A percentile compares a stretch with the other conserved stretches of the same genome.
phyloP scores from a whole-genome alignment of 2,888 invertebrate species.

The Drosophila setosimentum region DNA sequence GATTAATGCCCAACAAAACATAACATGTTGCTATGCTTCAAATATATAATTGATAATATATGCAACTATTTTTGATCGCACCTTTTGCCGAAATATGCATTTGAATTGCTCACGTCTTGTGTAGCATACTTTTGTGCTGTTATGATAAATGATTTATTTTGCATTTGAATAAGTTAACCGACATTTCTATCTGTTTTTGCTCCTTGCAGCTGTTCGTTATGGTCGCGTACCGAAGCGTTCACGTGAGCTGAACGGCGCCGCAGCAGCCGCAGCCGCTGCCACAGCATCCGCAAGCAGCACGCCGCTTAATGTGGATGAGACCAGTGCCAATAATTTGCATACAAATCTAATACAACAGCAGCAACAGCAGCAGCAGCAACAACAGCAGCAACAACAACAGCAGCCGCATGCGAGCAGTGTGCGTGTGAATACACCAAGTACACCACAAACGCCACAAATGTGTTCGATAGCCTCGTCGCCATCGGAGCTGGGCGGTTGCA shows the following conservation, averaged over 20 bases:
- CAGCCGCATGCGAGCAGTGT: slow-evolving; percentile 79
- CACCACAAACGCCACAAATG: slow-evolving; percentile 86
- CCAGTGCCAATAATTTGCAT: slow-evolving; percentile 66
- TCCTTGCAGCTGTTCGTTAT: slow-evolving; percentile 94
- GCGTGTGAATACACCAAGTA: slow-evolving; percentile 86
- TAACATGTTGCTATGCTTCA: slow-evolving; percentile 29
- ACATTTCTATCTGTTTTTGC: slow-evolving; percentile 1
- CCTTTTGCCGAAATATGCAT: rapidly evolving
- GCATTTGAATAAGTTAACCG: slow-evolving; percentile 1
- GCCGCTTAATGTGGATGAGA: slow-evolving; percentile 71
- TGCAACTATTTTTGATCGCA: not conserved
- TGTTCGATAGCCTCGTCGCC: slow-evolving; percentile 85
- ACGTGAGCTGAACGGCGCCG: slow-evolving; percentile 89
- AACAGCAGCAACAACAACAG: slow-evolving; percentile 61
- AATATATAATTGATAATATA: not conserved
- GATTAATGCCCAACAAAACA: slow-evolving; percentile 10
- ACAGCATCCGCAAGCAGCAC: slow-evolving; percentile 56
- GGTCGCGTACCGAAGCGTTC: slow-evolving; percentile 98
- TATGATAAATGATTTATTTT: not conserved
- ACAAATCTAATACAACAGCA: slow-evolving; percentile 62
- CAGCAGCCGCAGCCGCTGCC: slow-evolving; percentile 52
- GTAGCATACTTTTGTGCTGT: slow-evolving; percentile 27
- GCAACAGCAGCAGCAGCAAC: slow-evolving; percentile 23
- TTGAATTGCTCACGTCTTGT: not conserved
- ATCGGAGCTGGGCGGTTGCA: slow-evolving; percentile 84